A percentile compares a stretch with the other conserved stretches of the same genome.
Conservation (phyloP, 2,888 invertebrate genomes). For the Drosophila meridionalis region DNA sequence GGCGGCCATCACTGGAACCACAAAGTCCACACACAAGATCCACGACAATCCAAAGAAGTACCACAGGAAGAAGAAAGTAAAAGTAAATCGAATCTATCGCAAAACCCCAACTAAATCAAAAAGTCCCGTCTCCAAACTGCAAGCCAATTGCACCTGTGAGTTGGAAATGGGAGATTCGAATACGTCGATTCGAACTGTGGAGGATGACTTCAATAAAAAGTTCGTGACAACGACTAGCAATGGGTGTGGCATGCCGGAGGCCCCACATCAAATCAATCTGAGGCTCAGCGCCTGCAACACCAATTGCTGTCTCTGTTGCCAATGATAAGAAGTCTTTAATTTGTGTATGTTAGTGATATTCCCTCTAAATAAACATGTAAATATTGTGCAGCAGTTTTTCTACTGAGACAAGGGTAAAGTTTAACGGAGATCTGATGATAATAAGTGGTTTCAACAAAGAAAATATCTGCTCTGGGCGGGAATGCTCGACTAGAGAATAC, state of each 20-base stretch:
- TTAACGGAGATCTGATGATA: no score
- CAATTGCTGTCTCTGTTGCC: constrained; percentile 23
- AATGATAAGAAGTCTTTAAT: not conserved
- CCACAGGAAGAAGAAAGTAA: not conserved
- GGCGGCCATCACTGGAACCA: constrained; percentile 49
- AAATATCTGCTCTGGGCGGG: no score
- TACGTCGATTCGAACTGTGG: not conserved
- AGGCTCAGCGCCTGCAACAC: not conserved
- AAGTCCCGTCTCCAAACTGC: not conserved
- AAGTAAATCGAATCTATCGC: not conserved
- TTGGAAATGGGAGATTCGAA: not conserved
- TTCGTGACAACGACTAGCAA: constrained; percentile 13
- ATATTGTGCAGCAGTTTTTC: not conserved
- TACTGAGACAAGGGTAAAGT: no score
- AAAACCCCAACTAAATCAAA: not conserved
- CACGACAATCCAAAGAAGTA: not conserved
- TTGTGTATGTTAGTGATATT: constrained; percentile 3
- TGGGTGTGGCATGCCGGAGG: constrained; percentile 6
- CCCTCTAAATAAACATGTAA: not conserved
- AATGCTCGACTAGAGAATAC: no score
- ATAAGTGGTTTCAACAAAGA: no score
- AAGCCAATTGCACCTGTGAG: constrained; percentile 17
- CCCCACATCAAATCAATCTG: not conserved
- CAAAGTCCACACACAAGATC: constrained; percentile 9
- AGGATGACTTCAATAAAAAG: constrained; percentile 1